Evolutionary conservation across 2,888 invertebrate species (phyloP), one percentile per base, ranked within the genome.

Genomic region (Macrophya alboannulata): DNA sequence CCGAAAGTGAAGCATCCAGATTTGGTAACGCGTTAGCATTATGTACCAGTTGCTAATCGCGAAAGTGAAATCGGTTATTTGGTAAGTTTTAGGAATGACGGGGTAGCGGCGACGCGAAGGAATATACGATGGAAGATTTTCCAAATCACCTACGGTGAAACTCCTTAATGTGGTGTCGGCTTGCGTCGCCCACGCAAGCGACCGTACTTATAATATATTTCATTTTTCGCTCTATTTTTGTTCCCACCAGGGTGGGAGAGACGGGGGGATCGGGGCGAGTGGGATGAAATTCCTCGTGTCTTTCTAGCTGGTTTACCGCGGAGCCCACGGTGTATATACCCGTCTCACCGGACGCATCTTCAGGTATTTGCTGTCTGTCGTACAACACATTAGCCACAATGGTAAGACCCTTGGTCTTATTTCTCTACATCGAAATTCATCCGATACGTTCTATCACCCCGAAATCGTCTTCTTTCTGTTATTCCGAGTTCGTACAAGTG

Each of bases 221-320:
- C 93, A 93, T 93, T 93, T 93, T 93, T 92, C 92, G 91, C 92
- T 91, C 92, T 92, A 92, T 93, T 93, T 92, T 93, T 90, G 92
- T 90, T 88, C 90, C 86, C 88, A 89, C 87, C 5, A 40, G 51
- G 83, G 83, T 71, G 83, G 83, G 83, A 71, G 83, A 48, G 45
- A 62, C 81, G 15, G 40, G 81, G 55, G 77, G 43, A 81, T 45
- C 81, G 77, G 55, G 77, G 62, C 40, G 40, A 45, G 83, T 37
- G 68, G 45, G 45, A 68, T 40, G 83, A 45, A 48, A 83, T 71
- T 71, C 89, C 86, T 87, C 88, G 87, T 87, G 88, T 88, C 86
- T 93, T 93, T 93, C 93, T 93, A 93, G 93, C 93, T 93, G 93
- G 88, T 93, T 93, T 90, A 90, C 89, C 90, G 83, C 90, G 88